These are phyloP conservation scores for Stegophylla sp. DNA, from an alignment of 2,888 invertebrate genomes.

Conservation along the genomic window DNA sequence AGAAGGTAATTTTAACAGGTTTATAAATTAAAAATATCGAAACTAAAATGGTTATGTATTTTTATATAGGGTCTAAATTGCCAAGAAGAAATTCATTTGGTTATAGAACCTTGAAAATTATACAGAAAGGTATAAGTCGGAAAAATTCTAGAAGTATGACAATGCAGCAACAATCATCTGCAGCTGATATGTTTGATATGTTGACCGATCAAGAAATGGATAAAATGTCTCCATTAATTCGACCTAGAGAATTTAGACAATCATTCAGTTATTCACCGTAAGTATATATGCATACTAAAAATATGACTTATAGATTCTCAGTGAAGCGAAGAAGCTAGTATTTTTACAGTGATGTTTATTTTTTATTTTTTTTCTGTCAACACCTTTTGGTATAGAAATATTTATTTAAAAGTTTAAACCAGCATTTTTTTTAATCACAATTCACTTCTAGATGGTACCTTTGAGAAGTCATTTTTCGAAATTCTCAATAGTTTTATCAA, in stretches of 20 bases:
- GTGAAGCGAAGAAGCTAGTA: too few species aligned
- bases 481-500: too few species aligned
- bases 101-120: conserved; percentile 75
- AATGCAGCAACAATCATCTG: conserved; percentile 56
- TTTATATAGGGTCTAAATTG: conserved; percentile 40
- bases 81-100: conserved; percentile 72
- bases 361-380: too few species aligned
- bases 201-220: conserved; percentile 61
- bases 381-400: too few species aligned
- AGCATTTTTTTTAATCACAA: too few species aligned
- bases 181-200: conserved; percentile 61
- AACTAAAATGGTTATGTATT: conserved; percentile 3
- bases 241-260: conserved; percentile 59
- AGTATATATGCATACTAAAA: conserved; percentile 5
- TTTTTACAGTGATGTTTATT: too few species aligned
- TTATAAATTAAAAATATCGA: background rate
- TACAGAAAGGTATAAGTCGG: conserved; percentile 74
- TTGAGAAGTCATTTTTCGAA: too few species aligned
- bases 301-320: too few species aligned
- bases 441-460: too few species aligned
- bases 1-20: conserved; percentile 28
- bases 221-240: conserved; percentile 61
- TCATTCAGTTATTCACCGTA: conserved; percentile 48
- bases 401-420: too few species aligned
- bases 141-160: conserved; percentile 57